phyloP scores from a whole-genome alignment of 2,888 invertebrate genomes.

The Smittia aterrima region DNA sequence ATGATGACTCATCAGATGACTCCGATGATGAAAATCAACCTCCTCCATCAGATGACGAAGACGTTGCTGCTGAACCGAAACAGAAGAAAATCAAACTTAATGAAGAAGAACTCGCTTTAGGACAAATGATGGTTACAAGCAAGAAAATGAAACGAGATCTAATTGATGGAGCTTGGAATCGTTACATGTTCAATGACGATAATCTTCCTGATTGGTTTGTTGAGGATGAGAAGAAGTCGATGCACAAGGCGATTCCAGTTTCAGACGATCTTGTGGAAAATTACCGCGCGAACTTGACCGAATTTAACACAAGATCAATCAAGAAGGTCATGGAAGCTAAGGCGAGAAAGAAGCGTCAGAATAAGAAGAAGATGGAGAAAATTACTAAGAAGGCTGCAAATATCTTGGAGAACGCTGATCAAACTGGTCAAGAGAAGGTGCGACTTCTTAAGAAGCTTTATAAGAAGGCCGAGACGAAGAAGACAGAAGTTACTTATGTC shows the following conservation, averaged over 20 bases:
- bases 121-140: constrained; percentile 85
- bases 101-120: constrained; percentile 88
- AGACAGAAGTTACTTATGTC: constrained; percentile 88
- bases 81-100: constrained; percentile 70
- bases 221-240: constrained; percentile 89
- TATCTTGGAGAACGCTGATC: constrained; percentile 86
- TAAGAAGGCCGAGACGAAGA: constrained; percentile 83
- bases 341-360: constrained; percentile 92
- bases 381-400: constrained; percentile 94
- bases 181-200: constrained; percentile 88
- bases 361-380: constrained; percentile 80
- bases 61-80: constrained; percentile 66
- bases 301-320: constrained; percentile 90
- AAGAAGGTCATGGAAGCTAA: constrained; percentile 98
- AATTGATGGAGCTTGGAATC: constrained; percentile 87
- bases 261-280: constrained; percentile 82
- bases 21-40: constrained; percentile 45
- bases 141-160: constrained; percentile 88
- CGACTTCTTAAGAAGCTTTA: constrained; percentile 89
- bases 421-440: constrained; percentile 90
- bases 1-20: constrained; percentile 47
- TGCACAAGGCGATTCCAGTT: constrained; percentile 78
- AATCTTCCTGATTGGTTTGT: constrained; percentile 95
- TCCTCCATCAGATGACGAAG: constrained; percentile 54
- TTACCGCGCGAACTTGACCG: constrained; percentile 77